Evolutionary conservation across 2,888 invertebrate genomes (phyloP).

Genomic region (Tholera decimalis): DNA sequence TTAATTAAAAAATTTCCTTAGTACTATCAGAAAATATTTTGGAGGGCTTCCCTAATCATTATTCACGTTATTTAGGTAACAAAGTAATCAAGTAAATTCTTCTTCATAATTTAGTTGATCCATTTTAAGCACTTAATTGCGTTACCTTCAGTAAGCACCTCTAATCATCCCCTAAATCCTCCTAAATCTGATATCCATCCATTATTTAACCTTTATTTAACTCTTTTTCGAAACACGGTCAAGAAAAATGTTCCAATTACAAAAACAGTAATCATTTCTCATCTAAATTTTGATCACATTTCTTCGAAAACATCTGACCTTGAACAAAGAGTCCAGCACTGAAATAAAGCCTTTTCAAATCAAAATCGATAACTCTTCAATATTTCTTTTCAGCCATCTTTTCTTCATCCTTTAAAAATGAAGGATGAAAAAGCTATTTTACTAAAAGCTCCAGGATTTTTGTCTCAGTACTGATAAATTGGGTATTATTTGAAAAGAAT

Average conservation of each 20-base stretch:
- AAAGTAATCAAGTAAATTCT: no score
- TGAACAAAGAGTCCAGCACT: conserved; percentile 7
- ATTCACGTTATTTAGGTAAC: no score
- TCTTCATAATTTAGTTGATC: no score
- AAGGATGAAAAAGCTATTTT: conserved; percentile 28
- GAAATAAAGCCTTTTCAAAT: conserved; percentile 2
- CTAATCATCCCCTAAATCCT: not conserved
- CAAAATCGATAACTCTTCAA: conserved; percentile 22
- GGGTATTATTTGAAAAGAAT: conserved; percentile 21
- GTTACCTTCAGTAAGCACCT: no score
- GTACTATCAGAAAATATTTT: no score
- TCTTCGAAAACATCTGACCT: not conserved
- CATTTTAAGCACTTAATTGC: no score
- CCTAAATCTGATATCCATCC: not conserved
- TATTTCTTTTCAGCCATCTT: conserved; percentile 6
- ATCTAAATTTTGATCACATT: conserved; percentile 9
- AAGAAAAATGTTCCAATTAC: not conserved
- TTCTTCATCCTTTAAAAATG: conserved; percentile 30
- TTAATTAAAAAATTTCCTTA: no score
- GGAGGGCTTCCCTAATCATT: no score
- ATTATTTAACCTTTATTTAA: not conserved
- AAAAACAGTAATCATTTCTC: not conserved
- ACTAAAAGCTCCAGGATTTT: conserved; percentile 8
- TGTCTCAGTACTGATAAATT: conserved; percentile 21
- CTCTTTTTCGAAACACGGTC: not conserved